These are phyloP conservation scores for Callithrix jacchus DNA, from an alignment of 2,113 vertebrate genomes.

Conservation along the genomic window DNA sequence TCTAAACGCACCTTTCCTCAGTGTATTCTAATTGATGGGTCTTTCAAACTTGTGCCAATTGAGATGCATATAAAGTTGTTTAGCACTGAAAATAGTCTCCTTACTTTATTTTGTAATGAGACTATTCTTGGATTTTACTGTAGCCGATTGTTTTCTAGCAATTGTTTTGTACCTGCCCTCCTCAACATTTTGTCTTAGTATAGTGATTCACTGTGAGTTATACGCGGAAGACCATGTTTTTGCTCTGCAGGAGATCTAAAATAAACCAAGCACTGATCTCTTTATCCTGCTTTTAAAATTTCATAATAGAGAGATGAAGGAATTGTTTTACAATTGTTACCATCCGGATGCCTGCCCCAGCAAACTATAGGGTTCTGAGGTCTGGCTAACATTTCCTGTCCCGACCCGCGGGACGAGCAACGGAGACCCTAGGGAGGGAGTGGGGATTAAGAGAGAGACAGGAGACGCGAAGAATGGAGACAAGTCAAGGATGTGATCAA, in stretches of 20 bases:
- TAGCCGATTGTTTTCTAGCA: neutral
- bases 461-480: too few relatives aligned
- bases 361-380: neutral
- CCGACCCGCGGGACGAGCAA: too few relatives aligned
- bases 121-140: neutral
- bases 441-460: too few relatives aligned
- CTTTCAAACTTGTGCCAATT: neutral
- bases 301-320: neutral
- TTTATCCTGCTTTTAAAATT: neutral
- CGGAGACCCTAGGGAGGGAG: too few relatives aligned
- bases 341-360: neutral
- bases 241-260: neutral
- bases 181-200: too few relatives aligned
- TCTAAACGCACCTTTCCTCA: neutral
- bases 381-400: neutral
- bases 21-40: too few relatives aligned
- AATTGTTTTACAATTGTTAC: neutral
- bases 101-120: neutral
- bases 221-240: neutral
- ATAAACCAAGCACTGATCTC: neutral
- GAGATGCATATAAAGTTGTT: neutral
- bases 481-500: too few relatives aligned
- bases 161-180: neutral
- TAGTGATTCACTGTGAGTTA: neutral
- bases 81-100: neutral